phyloP scores from a whole-genome alignment of 2,113 vertebrate species.

The Embiotoca jacksoni region DNA sequence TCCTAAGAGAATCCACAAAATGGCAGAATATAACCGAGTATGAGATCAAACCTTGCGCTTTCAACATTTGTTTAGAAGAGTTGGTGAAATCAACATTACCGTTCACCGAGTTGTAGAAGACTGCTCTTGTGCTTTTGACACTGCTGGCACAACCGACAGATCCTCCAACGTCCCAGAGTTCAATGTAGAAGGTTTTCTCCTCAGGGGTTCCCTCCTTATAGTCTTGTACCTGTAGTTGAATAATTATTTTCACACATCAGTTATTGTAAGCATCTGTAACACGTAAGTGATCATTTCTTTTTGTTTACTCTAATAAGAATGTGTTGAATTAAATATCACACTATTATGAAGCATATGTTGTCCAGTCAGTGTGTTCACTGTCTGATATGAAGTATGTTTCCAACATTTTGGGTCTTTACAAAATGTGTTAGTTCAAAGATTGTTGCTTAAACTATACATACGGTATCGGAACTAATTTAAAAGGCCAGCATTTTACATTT shows the following conservation, averaged over 20 bases:
- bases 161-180: slow-evolving; percentile 97
- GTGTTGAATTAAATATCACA: neutral
- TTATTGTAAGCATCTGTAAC: neutral
- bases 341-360: no score
- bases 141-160: slow-evolving; percentile 95
- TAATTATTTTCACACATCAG: neutral
- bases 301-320: no score
- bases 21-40: neutral
- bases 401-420: no score
- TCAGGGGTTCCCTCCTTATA: slow-evolving; percentile 98
- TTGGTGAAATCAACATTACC: slow-evolving; percentile 79
- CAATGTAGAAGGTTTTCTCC: slow-evolving; percentile 97
- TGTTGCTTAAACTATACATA: no score
- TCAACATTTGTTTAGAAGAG: neutral
- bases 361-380: no score
- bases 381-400: no score
- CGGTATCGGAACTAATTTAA: neutral
- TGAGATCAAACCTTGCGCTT: neutral
- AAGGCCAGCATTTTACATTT: neutral
- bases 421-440: no score
- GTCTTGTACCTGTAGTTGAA: slow-evolving; percentile 90
- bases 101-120: slow-evolving; percentile 98
- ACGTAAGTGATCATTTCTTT: no score
- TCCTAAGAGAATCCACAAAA: slow-evolving; percentile 78
- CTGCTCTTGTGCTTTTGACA: slow-evolving; percentile 95